Conservation (phyloP, 2,888 invertebrate species). For the Sesia apiformis region DNA sequence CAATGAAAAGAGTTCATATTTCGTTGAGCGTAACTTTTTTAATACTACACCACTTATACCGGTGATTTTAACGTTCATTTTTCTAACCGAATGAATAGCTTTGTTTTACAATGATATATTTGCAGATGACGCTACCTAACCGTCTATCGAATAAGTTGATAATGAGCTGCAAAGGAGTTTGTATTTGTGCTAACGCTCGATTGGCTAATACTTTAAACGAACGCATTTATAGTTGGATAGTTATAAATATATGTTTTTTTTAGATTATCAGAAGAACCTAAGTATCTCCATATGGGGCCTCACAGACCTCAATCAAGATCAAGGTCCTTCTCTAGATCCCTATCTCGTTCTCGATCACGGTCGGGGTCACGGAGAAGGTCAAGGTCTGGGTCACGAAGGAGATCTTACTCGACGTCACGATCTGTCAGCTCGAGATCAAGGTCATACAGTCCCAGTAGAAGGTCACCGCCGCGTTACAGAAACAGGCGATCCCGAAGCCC, state of each 20-base stretch:
- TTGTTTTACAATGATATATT: too few relatives aligned
- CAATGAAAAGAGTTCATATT: too few relatives aligned
- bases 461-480: constrained; percentile 36
- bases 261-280: not conserved
- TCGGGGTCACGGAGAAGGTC: constrained; percentile 16
- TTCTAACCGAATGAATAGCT: too few relatives aligned
- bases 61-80: too few relatives aligned
- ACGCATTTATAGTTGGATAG: too few relatives aligned
- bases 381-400: constrained; percentile 22
- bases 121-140: too few relatives aligned
- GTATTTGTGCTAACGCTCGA: too few relatives aligned
- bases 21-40: too few relatives aligned
- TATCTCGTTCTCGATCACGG: constrained; percentile 7
- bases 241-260: not conserved
- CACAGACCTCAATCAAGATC: constrained; percentile 34
- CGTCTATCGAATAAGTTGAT: too few relatives aligned
- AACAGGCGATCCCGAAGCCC: constrained; percentile 48
- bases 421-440: constrained; percentile 28
- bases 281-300: constrained; percentile 35
- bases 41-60: too few relatives aligned
- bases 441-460: constrained; percentile 45
- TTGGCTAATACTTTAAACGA: too few relatives aligned
- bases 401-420: constrained; percentile 27
- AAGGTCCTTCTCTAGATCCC: constrained; percentile 12
- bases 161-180: too few relatives aligned